phyloP scores from a whole-genome alignment of 2,797 vertebrate genomes.

The Sciurus vulgaris region DNA sequence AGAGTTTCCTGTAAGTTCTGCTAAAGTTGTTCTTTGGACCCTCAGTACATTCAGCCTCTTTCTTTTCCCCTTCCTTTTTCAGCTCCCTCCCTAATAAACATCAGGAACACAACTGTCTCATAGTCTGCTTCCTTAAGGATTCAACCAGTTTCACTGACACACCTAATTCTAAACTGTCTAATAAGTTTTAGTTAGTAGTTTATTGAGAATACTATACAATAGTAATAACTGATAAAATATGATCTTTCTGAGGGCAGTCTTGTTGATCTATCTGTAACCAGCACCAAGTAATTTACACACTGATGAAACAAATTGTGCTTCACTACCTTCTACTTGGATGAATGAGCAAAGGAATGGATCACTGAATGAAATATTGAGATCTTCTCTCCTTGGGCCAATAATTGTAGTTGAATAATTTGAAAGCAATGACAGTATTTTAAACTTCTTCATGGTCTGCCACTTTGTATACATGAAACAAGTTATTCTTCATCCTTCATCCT shows the following conservation, averaged over 20 bases:
- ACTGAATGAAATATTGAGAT: background rate
- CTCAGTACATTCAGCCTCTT: background rate
- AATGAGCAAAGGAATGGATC: background rate
- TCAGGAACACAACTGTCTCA: background rate
- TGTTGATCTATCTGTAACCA: background rate
- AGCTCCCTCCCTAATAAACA: background rate
- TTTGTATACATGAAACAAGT: background rate
- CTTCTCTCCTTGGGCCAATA: background rate
- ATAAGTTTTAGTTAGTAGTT: background rate
- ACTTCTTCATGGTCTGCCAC: background rate
- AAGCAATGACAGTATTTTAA: background rate
- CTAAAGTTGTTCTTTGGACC: background rate
- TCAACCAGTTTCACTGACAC: background rate
- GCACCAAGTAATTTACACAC: background rate
- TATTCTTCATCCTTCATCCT: background rate
- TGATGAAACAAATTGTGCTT: background rate
- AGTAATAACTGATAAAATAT: background rate
- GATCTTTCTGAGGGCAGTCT: background rate
- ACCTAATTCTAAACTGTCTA: background rate
- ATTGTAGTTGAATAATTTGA: constrained; percentile 40
- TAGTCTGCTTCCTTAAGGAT: background rate
- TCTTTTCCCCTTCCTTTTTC: background rate
- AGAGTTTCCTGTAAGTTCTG: background rate
- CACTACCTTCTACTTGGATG: background rate
- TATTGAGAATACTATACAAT: background rate